Base-by-base conservation (phyloP, 1,140 invertebrate genomes). In the Lepeophtheirus salmonis region DNA sequence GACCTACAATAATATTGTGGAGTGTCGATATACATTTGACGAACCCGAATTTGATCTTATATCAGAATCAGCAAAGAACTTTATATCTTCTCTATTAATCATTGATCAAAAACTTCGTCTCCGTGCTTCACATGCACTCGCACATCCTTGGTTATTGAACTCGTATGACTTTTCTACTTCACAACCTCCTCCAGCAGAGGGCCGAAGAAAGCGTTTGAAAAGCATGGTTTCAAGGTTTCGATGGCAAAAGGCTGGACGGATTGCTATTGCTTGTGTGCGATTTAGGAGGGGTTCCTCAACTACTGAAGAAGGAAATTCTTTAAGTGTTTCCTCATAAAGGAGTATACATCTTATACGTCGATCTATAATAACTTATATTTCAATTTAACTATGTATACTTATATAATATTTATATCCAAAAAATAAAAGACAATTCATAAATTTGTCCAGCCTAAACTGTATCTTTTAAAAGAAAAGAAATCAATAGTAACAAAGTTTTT, bases 1-100 rank as follows among this genome's bases (percentile, higher is more conserved):
- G 73, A 97, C 94, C 12, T 92, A 94, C 86, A 86, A 87, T 0
- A 96, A 95, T 70, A 89, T 96, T 0, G 92, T 89, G 2, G 81
- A 89, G 64, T 86, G 86, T 14, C 88, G 90, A 69, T 95, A 90
- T 67, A 89, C 94, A 70, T 94, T 90, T 70, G 88, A 94, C 65
- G 88, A 95, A 69, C 89, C 92, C 70, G 84, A 84, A 21, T 95
- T 94, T 72, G 80, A 84, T 66, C 82, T 86, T 63, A 89, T 94
- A 64, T 91, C 88, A 1, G 81, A 84, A 62, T 83, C 88, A 66
- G 89, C 89, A 50, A 89, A 91, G 71, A 87, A 94, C 72, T 95
- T 94, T 72, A 94, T 95, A 64, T 76, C 74, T 62, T 83, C 83
- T 72, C 75, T 94, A 17, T 76, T 95, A 61, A 74, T 89, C 60